Evolutionary conservation across 2,888 invertebrate species (phyloP), one percentile per base, ranked within the genome.

Genomic region (Pseudolycoriella hygida): DNA sequence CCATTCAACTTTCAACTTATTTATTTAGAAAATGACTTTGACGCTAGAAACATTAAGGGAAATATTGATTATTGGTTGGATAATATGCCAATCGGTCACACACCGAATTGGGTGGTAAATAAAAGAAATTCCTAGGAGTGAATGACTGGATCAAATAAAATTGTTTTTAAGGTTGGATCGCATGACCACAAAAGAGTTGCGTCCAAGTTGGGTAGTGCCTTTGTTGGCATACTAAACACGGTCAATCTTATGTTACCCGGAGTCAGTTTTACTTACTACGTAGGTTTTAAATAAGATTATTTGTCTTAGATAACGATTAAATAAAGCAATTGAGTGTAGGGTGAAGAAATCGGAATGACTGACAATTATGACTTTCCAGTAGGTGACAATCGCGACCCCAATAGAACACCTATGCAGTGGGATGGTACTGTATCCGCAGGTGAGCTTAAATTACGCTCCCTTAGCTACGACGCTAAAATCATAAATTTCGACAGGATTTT

Each of bases 251-350:
- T 81, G 12, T 63, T 90, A 18, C 85, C 85, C 0, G 88, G 88
- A 31, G 76, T 80, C 0, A 72, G 80, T 0, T 72, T 85, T n/a
- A 77, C 80, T 1, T 88, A 88, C 62, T 84, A 88, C 54, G 87
- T 54, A 44, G 5, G 34, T 34, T 14, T n/a, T n/a, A n/a, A n/a
- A n/a, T n/a, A n/a, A n/a, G n/a, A n/a, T n/a, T n/a, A n/a, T n/a
- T n/a, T n/a, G n/a, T n/a, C n/a, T n/a, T n/a, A n/a, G n/a, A n/a
- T n/a, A n/a, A n/a, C n/a, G n/a, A n/a, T n/a, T n/a, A n/a, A n/a
- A n/a, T n/a, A 40, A 14, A 42, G 14, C 3, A 17, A n/a, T 34
- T 30, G 15, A 19, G 17, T 46, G 2, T 15, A 58, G 57, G 83
- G 82, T 1, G 81, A 83, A 54, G 82, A 83, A 60, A 72, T 82